phyloP scores from a whole-genome alignment of 2,113 vertebrate species.

The Sylvietta virens region DNA sequence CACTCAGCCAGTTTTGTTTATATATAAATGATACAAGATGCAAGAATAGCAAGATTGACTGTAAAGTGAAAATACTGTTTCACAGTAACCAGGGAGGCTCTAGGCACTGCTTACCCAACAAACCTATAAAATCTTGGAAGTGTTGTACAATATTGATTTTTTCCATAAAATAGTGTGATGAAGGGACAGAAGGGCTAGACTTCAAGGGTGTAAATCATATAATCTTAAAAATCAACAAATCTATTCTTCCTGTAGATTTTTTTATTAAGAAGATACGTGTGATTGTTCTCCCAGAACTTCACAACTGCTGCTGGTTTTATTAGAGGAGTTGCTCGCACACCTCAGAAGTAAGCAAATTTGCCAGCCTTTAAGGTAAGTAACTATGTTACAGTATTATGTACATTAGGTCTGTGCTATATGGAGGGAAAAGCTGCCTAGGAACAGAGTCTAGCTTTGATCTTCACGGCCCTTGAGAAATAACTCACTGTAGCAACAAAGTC shows the following conservation, averaged over 20 bases:
- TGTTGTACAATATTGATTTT: neutral
- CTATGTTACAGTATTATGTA: fast-evolving
- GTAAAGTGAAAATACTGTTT: neutral
- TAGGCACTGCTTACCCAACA: neutral
- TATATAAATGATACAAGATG: neutral
- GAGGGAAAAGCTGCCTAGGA: neutral
- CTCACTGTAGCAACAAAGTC: neutral
- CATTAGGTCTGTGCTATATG: neutral
- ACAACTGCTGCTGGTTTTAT: neutral
- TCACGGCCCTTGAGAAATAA: neutral
- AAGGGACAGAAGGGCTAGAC: neutral
- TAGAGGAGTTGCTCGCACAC: neutral
- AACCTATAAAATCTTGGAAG: neutral
- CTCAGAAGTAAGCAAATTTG: neutral
- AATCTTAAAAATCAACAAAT: neutral
- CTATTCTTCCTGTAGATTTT: neutral
- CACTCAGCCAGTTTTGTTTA: neutral
- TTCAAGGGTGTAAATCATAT: neutral
- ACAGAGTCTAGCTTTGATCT: neutral
- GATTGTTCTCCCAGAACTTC: neutral
- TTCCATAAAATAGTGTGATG: neutral
- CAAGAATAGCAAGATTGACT: neutral
- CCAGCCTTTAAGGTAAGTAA: neutral
- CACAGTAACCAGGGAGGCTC: neutral
- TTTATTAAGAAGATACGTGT: neutral